Evolutionary conservation across 2,797 vertebrate genomes (phyloP).

Genomic region (Ctenochaetus hawaiiensis): DNA sequence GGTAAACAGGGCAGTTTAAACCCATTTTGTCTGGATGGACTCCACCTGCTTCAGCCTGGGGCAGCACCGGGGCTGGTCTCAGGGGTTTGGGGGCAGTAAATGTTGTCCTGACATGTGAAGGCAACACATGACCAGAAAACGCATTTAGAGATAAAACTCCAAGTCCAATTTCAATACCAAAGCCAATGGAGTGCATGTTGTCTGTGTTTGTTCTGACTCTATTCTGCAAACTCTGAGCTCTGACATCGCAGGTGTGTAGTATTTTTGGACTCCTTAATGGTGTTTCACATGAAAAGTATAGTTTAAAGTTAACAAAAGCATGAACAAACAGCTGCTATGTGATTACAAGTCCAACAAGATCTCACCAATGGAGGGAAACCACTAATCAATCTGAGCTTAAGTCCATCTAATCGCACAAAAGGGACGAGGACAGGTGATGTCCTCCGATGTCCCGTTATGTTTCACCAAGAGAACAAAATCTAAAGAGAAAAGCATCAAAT

Average conservation of each 20-base stretch:
- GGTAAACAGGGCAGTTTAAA: not conserved
- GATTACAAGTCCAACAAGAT: not conserved
- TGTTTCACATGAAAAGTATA: not conserved
- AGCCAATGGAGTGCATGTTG: not conserved
- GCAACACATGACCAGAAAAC: slow-evolving; percentile 5
- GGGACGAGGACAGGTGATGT: not conserved
- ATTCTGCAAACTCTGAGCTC: too few species aligned
- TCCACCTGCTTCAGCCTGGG: too few species aligned
- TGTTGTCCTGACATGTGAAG: slow-evolving; percentile 37
- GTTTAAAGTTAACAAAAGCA: not conserved
- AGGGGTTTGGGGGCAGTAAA: not conserved
- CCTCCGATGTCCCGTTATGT: not conserved
- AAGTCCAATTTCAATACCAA: not conserved
- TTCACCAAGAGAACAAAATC: not conserved
- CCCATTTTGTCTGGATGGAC: not conserved
- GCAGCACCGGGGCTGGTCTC: too few species aligned
- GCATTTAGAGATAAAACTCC: not conserved
- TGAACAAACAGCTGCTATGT: not conserved
- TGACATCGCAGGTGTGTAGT: not conserved
- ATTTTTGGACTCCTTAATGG: not conserved
- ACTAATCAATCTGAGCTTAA: not conserved
- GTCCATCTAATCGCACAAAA: too few species aligned
- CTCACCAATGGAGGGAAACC: not conserved
- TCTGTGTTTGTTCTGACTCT: too few species aligned
- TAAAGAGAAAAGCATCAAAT: too few species aligned